Evolutionary conservation across 2,888 invertebrate genomes (phyloP).

Genomic region (Apamea anceps): DNA sequence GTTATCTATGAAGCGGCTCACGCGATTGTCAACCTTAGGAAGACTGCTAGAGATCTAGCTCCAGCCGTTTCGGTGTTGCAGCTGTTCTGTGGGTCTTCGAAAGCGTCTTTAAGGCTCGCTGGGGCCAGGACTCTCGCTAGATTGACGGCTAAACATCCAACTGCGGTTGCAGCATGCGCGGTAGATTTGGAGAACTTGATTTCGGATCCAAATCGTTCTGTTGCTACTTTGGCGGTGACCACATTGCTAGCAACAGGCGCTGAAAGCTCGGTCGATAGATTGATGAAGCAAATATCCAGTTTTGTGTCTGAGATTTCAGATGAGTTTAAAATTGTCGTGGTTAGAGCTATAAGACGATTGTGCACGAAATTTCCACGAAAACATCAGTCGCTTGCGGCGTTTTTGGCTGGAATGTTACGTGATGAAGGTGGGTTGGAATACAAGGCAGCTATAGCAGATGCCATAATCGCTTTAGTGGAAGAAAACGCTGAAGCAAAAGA

Average conservation of each 20-base stretch:
- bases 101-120: slow-evolving; percentile 98
- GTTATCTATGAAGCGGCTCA: slow-evolving; percentile 99
- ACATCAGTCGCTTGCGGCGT: slow-evolving; percentile 98
- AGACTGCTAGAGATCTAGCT: slow-evolving; percentile 96
- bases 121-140: slow-evolving; percentile 99
- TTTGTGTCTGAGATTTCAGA: slow-evolving; percentile 99
- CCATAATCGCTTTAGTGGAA: slow-evolving; percentile 99
- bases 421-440: slow-evolving; percentile 99
- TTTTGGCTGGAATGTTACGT: slow-evolving; percentile 98
- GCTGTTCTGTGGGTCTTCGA: slow-evolving; percentile 99
- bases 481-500: slow-evolving; percentile 99
- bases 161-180: slow-evolving; percentile 99
- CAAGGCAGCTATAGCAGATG: slow-evolving; percentile 99
- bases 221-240: slow-evolving; percentile 99
- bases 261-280: slow-evolving; percentile 98
- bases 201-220: slow-evolving; percentile 98
- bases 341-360: slow-evolving; percentile 96
- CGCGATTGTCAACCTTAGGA: slow-evolving; percentile 97
- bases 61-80: slow-evolving; percentile 99
- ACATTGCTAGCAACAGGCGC: slow-evolving; percentile 99
- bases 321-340: slow-evolving; percentile 99
- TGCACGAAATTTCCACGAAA: slow-evolving; percentile 99
- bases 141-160: slow-evolving; percentile 98
- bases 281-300: slow-evolving; percentile 99
- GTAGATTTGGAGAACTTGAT: slow-evolving; percentile 99